Conservation (phyloP, 2,888 invertebrate species). For the Cryptus armator region DNA sequence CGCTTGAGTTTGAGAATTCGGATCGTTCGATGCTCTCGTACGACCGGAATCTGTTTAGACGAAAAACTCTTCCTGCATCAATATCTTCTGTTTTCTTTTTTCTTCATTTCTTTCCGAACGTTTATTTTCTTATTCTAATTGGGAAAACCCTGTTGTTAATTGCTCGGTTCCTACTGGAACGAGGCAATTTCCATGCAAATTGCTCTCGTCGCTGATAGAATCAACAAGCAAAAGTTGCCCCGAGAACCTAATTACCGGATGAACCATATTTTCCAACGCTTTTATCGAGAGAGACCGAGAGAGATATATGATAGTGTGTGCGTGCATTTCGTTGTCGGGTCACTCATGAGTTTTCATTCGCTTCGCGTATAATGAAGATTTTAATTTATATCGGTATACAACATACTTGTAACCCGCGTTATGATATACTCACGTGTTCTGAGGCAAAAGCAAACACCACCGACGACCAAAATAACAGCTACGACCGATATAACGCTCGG, state of each 20-base stretch:
- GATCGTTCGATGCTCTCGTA: slow-evolving; percentile 79
- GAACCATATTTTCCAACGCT: slow-evolving; percentile 54
- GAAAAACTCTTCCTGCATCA: neutral
- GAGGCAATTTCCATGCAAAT: slow-evolving; percentile 68
- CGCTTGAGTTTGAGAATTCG: slow-evolving; percentile 82
- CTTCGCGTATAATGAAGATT: neutral
- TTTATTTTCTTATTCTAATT: slow-evolving; percentile 42
- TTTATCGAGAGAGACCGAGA: slow-evolving; percentile 25
- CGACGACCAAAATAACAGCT: slow-evolving; percentile 86
- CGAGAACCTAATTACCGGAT: slow-evolving; percentile 58
- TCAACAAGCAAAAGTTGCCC: slow-evolving; percentile 35
- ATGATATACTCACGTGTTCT: slow-evolving; percentile 85
- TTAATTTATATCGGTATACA: slow-evolving; percentile 17
- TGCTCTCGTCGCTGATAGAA: slow-evolving; percentile 35
- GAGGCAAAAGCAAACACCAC: slow-evolving; percentile 87
- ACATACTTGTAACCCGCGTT: neutral
- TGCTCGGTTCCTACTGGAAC: slow-evolving; percentile 42
- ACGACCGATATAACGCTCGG: slow-evolving; percentile 86
- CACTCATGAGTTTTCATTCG: slow-evolving; percentile 14
- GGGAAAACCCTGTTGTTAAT: slow-evolving; percentile 42
- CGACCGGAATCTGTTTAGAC: slow-evolving; percentile 76
- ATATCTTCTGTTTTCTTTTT: neutral
- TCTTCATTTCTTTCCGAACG: neutral
- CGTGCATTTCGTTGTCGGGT: neutral
- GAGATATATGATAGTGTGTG: neutral